Evolutionary conservation across 2,888 invertebrate genomes (phyloP), one percentile per base, ranked within the genome.

Genomic region (Orthonevra nobilis): DNA sequence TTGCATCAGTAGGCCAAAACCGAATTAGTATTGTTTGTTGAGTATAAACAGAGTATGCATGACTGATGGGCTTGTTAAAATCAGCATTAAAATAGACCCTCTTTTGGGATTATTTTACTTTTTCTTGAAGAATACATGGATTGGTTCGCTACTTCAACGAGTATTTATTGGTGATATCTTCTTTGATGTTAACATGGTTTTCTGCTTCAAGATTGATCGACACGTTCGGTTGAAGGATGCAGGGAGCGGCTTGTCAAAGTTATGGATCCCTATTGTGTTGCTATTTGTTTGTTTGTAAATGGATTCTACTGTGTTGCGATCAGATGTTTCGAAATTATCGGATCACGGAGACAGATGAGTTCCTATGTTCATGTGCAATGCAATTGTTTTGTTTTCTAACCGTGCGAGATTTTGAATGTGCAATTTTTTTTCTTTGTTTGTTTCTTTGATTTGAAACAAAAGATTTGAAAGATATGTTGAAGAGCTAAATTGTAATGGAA

Each of bases 11-110:
- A 61, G 52, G 44, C 36, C 52, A 15, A 70, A 70, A 69, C 23
- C 5, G 52, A 61, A 70, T 61, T 61, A 54, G 70, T 52, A 61
- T 61, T 70, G 69, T 69, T 58, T 42, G 52, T 38, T 38, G 46
- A 54, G 44, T 38, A 61, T 61, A 70, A 70, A 70, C 61, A 69
- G 48, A 58, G 15, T 34, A 70, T 46, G 44, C 52, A 61, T 54
- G 69, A 70, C 60, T 70, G 60, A 70, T 61, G 32, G 50, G 42
- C 52, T 61, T 70, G 60, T 61, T 60, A 42, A 36, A 60, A 60
- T 69, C 69, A 68, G 30, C 68, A 68, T 60, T 23, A 48, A 48
- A 50, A 14, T 26, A 19, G 9, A 56, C 36, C 34, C 36, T 44
- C 26, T 54, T n/a, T 34, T 17, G 7, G 40, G 58, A 68, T 56